Evolutionary conservation across 2,888 invertebrate species (phyloP).

Genomic region (Oasisia sp.): DNA sequence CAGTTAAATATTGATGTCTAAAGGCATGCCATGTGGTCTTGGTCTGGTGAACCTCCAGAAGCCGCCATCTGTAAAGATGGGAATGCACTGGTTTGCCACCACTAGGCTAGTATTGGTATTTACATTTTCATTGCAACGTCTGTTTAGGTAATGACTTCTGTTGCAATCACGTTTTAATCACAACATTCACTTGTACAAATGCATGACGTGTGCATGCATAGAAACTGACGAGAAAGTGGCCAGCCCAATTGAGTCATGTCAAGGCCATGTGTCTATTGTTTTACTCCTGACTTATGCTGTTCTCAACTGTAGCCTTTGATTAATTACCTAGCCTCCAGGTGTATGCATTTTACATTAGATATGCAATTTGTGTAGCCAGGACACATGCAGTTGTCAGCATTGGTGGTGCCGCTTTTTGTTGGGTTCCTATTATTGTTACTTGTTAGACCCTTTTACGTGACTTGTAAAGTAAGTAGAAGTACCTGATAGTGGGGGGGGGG

Average conservation of each 20-base stretch:
- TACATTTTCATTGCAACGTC: background rate
- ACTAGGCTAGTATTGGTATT: background rate
- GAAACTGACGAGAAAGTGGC: background rate
- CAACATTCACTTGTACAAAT: background rate
- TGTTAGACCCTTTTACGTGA: background rate
- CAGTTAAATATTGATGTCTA: background rate
- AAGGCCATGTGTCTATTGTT: background rate
- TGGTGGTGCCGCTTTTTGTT: background rate
- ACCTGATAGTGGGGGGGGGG: too few relatives aligned
- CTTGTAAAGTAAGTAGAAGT: too few relatives aligned
- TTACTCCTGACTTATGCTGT: background rate
- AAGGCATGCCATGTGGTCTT: background rate
- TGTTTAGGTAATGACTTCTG: background rate
- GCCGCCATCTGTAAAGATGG: background rate
- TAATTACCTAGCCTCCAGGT: background rate
- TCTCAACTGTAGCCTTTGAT: background rate
- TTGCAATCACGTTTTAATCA: background rate
- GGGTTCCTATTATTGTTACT: background rate
- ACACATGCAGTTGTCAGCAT: background rate
- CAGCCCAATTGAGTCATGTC: background rate
- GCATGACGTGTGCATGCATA: background rate
- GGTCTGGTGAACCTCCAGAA: background rate
- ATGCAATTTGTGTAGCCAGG: background rate
- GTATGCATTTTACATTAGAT: background rate
- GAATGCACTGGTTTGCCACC: background rate